Evolutionary conservation across 2,797 vertebrate species (phyloP).

Genomic region (Malurus leucopterus): DNA sequence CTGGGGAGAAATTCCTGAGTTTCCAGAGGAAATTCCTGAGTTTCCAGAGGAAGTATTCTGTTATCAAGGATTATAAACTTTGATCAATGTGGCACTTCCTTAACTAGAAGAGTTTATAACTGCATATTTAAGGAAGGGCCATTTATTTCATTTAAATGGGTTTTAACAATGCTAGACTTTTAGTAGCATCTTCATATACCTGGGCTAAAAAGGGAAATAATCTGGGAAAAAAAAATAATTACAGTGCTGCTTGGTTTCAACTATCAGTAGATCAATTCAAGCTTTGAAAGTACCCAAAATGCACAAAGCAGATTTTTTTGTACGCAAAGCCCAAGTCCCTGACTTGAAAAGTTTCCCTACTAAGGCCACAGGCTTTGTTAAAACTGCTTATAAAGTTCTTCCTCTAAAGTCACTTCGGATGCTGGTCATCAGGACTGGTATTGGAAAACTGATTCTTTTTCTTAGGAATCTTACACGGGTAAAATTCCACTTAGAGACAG

Average conservation of each 20-base stretch:
- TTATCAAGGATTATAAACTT: not conserved
- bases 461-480: not conserved
- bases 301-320: fast-evolving
- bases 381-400: not conserved
- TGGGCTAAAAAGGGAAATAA: not conserved
- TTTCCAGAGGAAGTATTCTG: not conserved
- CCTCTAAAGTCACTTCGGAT: not conserved
- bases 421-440: not conserved
- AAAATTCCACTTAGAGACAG: not conserved
- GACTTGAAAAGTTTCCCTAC: not conserved
- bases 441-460: not conserved
- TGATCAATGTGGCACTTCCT: not conserved
- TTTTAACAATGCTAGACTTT: not conserved
- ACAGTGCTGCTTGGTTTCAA: not conserved
- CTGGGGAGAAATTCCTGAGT: not conserved
- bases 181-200: not conserved
- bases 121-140: not conserved
- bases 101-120: not conserved
- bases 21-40: not conserved
- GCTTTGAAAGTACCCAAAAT: not conserved
- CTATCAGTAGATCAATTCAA: not conserved
- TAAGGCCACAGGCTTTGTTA: not conserved
- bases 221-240: not conserved
- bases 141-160: not conserved
- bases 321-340: not conserved